These are phyloP conservation scores for Lethenteron camtschaticum DNA, from an alignment of 2,113 vertebrate genomes.

Conservation along the genomic window DNA sequence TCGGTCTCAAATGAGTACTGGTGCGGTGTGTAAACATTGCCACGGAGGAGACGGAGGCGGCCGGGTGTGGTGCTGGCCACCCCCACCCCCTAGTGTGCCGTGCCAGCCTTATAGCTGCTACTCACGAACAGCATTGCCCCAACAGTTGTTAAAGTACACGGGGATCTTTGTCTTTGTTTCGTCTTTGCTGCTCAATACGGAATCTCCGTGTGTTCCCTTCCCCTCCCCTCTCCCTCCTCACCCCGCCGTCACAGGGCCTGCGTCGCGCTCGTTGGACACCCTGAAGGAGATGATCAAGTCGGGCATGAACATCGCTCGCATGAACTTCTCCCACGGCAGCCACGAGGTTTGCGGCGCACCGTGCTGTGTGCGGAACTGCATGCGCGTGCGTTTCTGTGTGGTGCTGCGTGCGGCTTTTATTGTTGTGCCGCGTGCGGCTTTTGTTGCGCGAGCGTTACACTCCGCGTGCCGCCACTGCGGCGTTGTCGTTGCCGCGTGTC, in stretches of 20 bases:
- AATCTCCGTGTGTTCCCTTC: too few species aligned
- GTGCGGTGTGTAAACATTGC: too few species aligned
- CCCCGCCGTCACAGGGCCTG: constrained; percentile 37
- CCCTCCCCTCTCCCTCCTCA: too few species aligned
- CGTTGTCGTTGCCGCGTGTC: too few species aligned
- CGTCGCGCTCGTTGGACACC: constrained; percentile 51
- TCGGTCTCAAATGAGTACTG: too few species aligned
- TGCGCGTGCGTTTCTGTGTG: not conserved
- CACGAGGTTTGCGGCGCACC: constrained; percentile 40
- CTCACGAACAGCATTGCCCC: too few species aligned
- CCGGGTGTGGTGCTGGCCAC: too few species aligned
- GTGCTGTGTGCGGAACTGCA: not conserved
- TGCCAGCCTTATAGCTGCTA: too few species aligned
- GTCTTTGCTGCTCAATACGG: not conserved
- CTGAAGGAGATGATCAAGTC: constrained; percentile 85
- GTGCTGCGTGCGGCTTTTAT: not conserved
- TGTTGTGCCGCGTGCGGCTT: not conserved
- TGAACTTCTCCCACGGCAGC: constrained; percentile 94
- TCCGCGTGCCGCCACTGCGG: too few species aligned
- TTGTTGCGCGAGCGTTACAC: not conserved
- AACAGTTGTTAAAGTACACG: too few species aligned
- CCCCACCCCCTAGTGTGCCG: too few species aligned
- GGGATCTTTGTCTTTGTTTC: not conserved
- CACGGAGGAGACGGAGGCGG: too few species aligned
- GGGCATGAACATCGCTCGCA: constrained; percentile 89